Conservation (phyloP, 2,888 invertebrate species). For the Andrena praecox region DNA sequence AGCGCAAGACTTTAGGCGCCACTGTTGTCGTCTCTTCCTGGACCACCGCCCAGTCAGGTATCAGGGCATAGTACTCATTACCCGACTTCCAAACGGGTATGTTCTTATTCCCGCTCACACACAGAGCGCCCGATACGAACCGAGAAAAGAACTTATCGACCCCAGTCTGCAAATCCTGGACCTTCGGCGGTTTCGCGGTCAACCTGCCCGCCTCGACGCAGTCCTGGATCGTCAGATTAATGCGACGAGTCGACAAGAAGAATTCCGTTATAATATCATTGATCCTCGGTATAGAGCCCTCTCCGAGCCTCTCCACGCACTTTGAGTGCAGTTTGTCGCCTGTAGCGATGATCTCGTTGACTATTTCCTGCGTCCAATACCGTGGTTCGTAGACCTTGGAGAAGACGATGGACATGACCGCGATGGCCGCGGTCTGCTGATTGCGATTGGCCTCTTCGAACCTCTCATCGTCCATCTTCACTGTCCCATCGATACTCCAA, state of each 20-base stretch:
- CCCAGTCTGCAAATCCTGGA: constrained; percentile 73
- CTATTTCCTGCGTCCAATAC: constrained; percentile 73
- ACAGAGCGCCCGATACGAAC: constrained; percentile 74
- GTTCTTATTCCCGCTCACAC: constrained; percentile 58
- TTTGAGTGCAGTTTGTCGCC: constrained; percentile 79
- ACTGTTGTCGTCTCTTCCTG: constrained; percentile 19
- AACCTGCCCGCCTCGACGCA: constrained; percentile 79
- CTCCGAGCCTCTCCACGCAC: constrained; percentile 72
- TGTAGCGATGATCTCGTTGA: constrained; percentile 78
- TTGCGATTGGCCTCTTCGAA: constrained; percentile 68
- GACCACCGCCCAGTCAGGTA: constrained; percentile 64
- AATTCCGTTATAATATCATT: constrained; percentile 80
- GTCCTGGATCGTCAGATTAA: constrained; percentile 78
- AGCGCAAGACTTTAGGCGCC: constrained; percentile 71
- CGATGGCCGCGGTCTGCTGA: constrained; percentile 77
- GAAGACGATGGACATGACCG: constrained; percentile 78
- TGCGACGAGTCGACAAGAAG: constrained; percentile 78
- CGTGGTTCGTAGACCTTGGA: constrained; percentile 79
- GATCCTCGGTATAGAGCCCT: constrained; percentile 60
- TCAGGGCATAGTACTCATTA: constrained; percentile 73
- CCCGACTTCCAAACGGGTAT: constrained; percentile 76
- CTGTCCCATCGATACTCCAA: constrained; percentile 75
- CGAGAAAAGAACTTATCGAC: constrained; percentile 75
- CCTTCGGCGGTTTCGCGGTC: constrained; percentile 62
- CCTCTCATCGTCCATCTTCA: constrained; percentile 66